Percentiles rank a stretch among this genome's conserved stretches.
phyloP scores from a whole-genome alignment of 2,888 invertebrate species.

The Norana najaformis region DNA sequence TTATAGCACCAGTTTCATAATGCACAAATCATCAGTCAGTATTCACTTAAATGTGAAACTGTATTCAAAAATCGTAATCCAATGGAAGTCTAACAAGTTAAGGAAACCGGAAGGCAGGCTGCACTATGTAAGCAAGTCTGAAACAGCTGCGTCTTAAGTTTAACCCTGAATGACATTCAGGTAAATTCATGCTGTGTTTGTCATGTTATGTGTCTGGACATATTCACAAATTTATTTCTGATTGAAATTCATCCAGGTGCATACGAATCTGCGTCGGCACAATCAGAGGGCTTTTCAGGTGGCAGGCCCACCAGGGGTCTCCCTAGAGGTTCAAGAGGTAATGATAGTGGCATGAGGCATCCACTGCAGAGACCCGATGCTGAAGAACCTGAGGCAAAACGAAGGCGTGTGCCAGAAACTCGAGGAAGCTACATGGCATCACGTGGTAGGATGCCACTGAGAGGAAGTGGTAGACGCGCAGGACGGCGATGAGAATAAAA shows the following conservation, averaged over 20 bases:
- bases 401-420: neutral
- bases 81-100: neutral
- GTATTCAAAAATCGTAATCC: neutral
- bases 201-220: neutral
- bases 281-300: conserved; percentile 7
- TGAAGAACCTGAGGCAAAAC: neutral
- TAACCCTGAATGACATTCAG: neutral
- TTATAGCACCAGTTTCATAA: neutral
- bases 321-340: neutral
- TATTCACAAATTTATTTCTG: conserved; percentile 6
- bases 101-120: neutral
- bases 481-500: neutral
- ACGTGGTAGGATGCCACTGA: neutral
- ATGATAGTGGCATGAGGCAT: conserved; percentile 1
- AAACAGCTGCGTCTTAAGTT: neutral
- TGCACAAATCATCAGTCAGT: neutral
- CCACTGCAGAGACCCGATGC: neutral
- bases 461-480: neutral
- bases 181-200: neutral
- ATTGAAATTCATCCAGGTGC: conserved; percentile 7
- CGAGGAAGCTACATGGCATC: conserved; percentile 13
- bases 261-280: neutral
- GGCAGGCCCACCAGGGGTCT: conserved; percentile 13
- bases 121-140: neutral
- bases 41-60: neutral